These are phyloP conservation scores for honey bee (Apis mellifera) DNA, from an alignment of 1,140 invertebrate genomes.

Conservation along the genomic window Amel_HAv3.1 CM009937.2:2871501-2872000, in stretches of 20 bases:
- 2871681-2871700: neutral
- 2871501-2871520: too few species aligned
- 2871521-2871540: too few species aligned
- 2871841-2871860: neutral
- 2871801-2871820: slow-evolving; percentile 6
- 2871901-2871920: slow-evolving; percentile 65
- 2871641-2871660: too few species aligned
- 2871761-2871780: slow-evolving; percentile 61
- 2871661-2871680: too few species aligned
- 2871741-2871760: slow-evolving; percentile 54
- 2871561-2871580: too few species aligned
- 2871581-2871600: too few species aligned
- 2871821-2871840: slow-evolving; percentile 10
- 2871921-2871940: slow-evolving; percentile 60
- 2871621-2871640: too few species aligned
- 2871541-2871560: too few species aligned
- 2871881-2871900: slow-evolving; percentile 70
- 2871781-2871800: too few species aligned
- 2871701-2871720: neutral
- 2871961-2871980: neutral
- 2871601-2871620: too few species aligned
- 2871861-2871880: slow-evolving; percentile 38
- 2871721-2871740: neutral
- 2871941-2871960: slow-evolving; percentile 65
- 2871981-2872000: neutral